Percentiles rank a stretch among this genome's conserved stretches.
Conservation (phyloP, 1,140 invertebrate genomes). For the Melipona quadrifasciata region DNA sequence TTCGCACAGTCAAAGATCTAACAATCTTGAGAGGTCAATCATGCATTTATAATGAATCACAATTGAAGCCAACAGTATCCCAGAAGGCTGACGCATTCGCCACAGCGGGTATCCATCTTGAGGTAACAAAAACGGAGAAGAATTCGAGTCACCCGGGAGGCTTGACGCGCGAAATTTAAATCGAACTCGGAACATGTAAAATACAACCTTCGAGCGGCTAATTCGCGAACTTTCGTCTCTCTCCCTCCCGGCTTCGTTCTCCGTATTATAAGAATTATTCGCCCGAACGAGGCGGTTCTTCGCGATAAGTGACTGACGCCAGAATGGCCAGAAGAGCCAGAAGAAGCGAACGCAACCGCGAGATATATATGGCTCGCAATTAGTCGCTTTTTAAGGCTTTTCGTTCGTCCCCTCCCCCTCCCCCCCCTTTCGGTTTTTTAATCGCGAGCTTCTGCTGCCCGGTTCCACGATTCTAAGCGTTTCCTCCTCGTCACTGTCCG, state of each 20-base stretch:
- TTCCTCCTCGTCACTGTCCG: not conserved
- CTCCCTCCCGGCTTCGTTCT: conserved; percentile 14
- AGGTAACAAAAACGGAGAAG: not conserved
- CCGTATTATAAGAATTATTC: not conserved
- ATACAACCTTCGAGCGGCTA: not conserved
- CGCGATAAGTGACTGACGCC: conserved; percentile 25
- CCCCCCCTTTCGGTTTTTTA: conserved; percentile 4
- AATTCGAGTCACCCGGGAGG: not conserved
- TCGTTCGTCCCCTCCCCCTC: not conserved
- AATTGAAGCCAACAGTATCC: not conserved
- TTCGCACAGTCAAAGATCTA: too few species aligned
- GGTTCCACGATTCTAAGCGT: conserved; percentile 24
- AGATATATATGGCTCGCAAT: not conserved
- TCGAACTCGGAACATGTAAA: not conserved
- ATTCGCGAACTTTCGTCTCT: not conserved
- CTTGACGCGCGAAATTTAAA: conserved; percentile 14
- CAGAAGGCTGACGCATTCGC: too few species aligned
- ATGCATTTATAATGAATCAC: not conserved
- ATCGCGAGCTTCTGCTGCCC: not conserved
- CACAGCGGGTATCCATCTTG: not conserved
- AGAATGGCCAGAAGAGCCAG: too few species aligned
- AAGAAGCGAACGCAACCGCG: not conserved
- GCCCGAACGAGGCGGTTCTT: conserved; percentile 8
- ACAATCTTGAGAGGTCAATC: too few species aligned
- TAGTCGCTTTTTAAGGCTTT: not conserved